These are phyloP conservation scores for Erpetoichthys calabaricus DNA, from an alignment of 2,797 vertebrate species.

Conservation along the genomic window DNA sequence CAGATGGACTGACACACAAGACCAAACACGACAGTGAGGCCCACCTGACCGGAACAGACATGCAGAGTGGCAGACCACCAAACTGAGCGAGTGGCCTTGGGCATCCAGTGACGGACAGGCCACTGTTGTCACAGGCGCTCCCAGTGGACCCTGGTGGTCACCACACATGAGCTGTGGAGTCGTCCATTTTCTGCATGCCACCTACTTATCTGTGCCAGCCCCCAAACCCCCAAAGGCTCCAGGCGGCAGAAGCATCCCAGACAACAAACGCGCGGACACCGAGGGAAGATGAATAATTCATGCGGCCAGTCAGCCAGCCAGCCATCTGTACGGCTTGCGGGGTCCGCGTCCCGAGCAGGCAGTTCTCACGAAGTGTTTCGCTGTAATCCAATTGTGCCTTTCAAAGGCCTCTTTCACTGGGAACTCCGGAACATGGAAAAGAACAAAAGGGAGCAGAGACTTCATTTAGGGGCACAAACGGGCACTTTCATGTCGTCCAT, in stretches of 20 bases:
- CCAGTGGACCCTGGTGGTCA: too few species aligned
- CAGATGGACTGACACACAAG: too few species aligned
- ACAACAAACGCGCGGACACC: too few species aligned
- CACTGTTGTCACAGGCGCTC: too few species aligned
- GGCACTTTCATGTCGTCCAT: constrained; percentile 28
- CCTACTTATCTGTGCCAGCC: background rate
- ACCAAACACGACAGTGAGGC: too few species aligned
- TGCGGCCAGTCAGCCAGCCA: constrained; percentile 14
- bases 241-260: background rate
- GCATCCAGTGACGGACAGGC: too few species aligned
- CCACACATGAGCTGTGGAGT: background rate
- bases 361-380: constrained; percentile 29
- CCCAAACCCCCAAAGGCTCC: background rate
- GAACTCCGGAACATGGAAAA: constrained; percentile 30
- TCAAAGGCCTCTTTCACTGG: constrained; percentile 34
- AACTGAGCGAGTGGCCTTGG: too few species aligned
- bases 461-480: constrained; percentile 41
- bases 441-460: constrained; percentile 37
- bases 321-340: background rate
- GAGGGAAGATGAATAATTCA: background rate
- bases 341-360: constrained; percentile 9
- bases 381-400: constrained; percentile 42
- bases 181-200: background rate
- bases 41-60: too few species aligned
- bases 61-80: too few species aligned